Base-by-base conservation (phyloP, 2,888 invertebrate genomes). In the Psylliodes chrysocephalus region DNA sequence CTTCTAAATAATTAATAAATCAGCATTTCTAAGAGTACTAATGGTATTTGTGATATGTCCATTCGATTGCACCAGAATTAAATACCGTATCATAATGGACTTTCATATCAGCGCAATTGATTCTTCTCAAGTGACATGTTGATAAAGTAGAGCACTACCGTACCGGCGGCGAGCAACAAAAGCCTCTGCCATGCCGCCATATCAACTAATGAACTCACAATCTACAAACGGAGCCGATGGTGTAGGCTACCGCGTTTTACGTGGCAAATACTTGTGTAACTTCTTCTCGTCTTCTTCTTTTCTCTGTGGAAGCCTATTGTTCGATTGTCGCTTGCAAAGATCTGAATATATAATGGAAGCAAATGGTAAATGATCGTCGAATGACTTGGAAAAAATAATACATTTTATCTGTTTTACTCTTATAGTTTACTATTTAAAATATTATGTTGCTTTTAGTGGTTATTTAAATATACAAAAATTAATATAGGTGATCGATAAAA, bases 121-220 rank as follows among this genome's bases (percentile, higher is more conserved):
- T 56, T 56, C 51, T 22, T 51, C 66, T 57, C 70, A 60, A 71
- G 72, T 74, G 75, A 75, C 75, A 74, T 66, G 65, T 71, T 71
- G 76, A 75, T 76, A 73, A 75, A 75, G 73, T 75, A 70, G 73
- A 75, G 71, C 74, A 74, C 75, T 72, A 74, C 75, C 61, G 69
- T 65, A 66, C 66, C 64, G 69, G 65, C 70, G 65, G 65, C 67
- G 28, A 7, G 52, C 53, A 68, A 68, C 72, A 60, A 60, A 60
- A 60, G 53, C 28, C 17, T 14, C 66, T 64, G 60, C 64, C 63
- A 54, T 64, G 65, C 71, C 71, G 71, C 71, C 59, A 51, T 76
- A 77, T 78, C 77, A 75, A 70, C 75, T 78, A 77, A 78, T 78
- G 78, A 78, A 77, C 77, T 76, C 74, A 76, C 77, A 75, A 76